phyloP scores from a whole-genome alignment of 2,888 invertebrate genomes.

The Girardia tigrina region DNA sequence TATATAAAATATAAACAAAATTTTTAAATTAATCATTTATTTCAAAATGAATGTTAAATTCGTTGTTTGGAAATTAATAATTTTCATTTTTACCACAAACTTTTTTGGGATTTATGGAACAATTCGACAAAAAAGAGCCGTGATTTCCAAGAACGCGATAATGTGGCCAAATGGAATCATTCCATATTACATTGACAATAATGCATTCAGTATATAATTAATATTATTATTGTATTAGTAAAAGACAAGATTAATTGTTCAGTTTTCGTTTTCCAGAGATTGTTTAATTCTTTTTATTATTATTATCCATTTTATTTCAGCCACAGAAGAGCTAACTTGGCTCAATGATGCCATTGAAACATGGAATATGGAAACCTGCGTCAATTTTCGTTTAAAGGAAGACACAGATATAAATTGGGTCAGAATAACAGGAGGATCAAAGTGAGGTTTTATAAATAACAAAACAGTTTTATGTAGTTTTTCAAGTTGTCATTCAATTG shows the following conservation, averaged over 20 bases:
- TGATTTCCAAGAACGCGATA: neutral
- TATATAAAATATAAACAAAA: neutral
- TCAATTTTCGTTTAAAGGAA: neutral
- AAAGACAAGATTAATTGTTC: neutral
- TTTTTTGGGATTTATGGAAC: neutral
- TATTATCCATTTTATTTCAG: no score
- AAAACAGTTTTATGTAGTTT: neutral
- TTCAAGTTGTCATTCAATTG: neutral
- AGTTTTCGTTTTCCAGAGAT: no score
- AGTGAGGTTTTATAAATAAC: neutral
- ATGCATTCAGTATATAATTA: neutral
- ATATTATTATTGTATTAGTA: no score
- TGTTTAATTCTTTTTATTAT: no score
- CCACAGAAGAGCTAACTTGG: neutral
- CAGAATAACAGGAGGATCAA: neutral
- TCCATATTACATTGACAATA: neutral
- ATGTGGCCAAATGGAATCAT: neutral
- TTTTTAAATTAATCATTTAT: neutral
- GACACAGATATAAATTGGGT: neutral
- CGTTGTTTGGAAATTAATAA: neutral
- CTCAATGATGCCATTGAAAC: neutral
- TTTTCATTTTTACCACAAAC: neutral
- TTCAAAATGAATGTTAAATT: neutral
- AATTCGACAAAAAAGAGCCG: neutral
- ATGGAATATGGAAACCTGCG: slow-evolving; percentile 2